Conservation (phyloP, 2,113 vertebrate species). For the Chauna torquata region DNA sequence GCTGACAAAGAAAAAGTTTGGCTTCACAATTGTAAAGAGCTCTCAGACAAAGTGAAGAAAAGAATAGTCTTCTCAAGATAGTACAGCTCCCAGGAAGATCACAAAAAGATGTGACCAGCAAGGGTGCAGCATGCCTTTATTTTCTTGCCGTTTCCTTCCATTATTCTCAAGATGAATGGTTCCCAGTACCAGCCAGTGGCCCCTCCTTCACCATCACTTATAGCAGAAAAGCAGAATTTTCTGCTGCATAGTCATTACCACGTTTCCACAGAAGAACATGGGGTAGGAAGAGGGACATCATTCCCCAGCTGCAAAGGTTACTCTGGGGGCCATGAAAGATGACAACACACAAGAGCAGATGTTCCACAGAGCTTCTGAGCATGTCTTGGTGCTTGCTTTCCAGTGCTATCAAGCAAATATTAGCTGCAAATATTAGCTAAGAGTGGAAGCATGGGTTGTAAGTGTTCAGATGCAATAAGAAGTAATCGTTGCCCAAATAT, state of each 20-base stretch:
- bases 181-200: not conserved
- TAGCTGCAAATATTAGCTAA: not conserved
- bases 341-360: not conserved
- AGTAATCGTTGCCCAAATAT: not conserved
- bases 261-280: accelerated
- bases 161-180: not conserved
- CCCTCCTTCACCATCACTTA: not conserved
- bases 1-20: not conserved
- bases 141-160: not conserved
- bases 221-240: not conserved
- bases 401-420: not conserved
- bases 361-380: not conserved
- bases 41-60: not conserved
- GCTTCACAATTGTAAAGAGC: not conserved
- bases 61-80: not conserved
- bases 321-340: not conserved
- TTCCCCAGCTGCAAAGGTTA: not conserved
- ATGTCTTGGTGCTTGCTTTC: not conserved
- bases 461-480: not conserved
- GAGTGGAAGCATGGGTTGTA: not conserved
- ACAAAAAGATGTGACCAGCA: not conserved
- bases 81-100: not conserved
- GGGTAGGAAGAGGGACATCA: not conserved
- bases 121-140: not conserved
- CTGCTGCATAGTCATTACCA: not conserved